Base-by-base conservation (phyloP, 2,888 invertebrate species). In the Syritta pipiens region DNA sequence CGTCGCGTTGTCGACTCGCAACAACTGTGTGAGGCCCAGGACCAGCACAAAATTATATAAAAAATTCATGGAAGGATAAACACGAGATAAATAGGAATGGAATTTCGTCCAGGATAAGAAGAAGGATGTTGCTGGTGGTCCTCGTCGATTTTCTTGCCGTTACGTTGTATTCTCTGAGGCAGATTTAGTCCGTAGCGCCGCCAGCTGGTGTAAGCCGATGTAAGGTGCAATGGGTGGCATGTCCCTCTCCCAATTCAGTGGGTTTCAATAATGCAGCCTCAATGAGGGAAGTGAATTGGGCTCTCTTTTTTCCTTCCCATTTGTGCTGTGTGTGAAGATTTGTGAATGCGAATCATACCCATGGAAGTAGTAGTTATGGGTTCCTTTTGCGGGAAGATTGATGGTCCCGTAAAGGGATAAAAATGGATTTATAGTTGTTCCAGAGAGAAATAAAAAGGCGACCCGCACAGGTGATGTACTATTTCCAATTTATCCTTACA, bases 391-490 rank as follows among this genome's bases (percentile, higher is more conserved):
- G 22, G 37, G 44, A 72, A 79, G 79, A 79, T 79, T 62, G 79
- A 79, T 79, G 57, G 79, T 28, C 49, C 67, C 72, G 72, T 68
- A 79, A 79, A 79, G 55, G 79, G 79, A 79, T 79, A 72, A 79
- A 72, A 79, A 79, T 79, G 79, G 79, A 79, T 79, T 79, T 79
- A 79, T 79, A 68, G 79, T 79, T 79, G 67, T 79, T 79, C 74
- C 67, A 74, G 30, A 10, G 74, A 79, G 72, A 60, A 79, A 74
- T 62, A 74, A 79, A 60, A 51, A 14, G 44, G 62, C 6, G 48
- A 28, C 55, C 57, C 68, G 74, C 67, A 62, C 79, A 79, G 79
- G 79, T 79, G 79, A 79, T 74, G 68, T 79, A 74, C 79, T 68
- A 74, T 74, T 49, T 79, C 79, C 79, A 79, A 79, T 79, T 79